A percentile compares a stretch with the other conserved stretches of the same genome.
Evolutionary conservation across 1,140 invertebrate genomes (phyloP).

Genomic region (Cheumatopsyche charites): DNA sequence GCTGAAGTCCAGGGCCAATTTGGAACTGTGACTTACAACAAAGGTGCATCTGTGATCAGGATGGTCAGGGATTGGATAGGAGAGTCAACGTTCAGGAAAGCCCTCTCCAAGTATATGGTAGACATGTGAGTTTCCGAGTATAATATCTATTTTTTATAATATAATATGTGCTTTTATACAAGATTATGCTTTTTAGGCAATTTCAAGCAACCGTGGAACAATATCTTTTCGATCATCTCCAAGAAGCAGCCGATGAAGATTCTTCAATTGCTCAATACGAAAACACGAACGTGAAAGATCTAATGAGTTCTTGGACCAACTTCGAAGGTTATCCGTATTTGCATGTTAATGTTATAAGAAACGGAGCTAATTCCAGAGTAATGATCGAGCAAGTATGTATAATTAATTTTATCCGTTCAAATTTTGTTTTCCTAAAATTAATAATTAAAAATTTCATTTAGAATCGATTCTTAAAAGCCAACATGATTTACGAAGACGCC

Average conservation of each 20-base stretch:
- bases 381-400: background rate
- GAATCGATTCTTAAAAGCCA: conserved; percentile 1
- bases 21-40: conserved; percentile 66
- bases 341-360: background rate
- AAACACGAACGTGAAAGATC: background rate
- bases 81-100: conserved; percentile 66
- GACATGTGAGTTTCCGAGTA: conserved; percentile 31
- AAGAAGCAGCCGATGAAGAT: background rate
- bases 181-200: background rate
- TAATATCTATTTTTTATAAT: background rate
- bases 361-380: background rate
- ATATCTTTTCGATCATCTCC: background rate
- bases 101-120: conserved; percentile 53
- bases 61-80: conserved; percentile 79
- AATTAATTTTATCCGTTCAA: too few species aligned
- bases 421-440: background rate
- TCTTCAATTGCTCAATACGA: background rate
- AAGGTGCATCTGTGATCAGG: conserved; percentile 72
- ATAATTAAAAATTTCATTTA: background rate
- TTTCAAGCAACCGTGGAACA: background rate
- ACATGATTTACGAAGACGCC: background rate
- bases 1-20: conserved; percentile 65
- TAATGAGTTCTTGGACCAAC: background rate
- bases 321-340: background rate
- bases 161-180: background rate